phyloP scores from a whole-genome alignment of 2,888 invertebrate genomes.

The Encarsia formosa region DNA sequence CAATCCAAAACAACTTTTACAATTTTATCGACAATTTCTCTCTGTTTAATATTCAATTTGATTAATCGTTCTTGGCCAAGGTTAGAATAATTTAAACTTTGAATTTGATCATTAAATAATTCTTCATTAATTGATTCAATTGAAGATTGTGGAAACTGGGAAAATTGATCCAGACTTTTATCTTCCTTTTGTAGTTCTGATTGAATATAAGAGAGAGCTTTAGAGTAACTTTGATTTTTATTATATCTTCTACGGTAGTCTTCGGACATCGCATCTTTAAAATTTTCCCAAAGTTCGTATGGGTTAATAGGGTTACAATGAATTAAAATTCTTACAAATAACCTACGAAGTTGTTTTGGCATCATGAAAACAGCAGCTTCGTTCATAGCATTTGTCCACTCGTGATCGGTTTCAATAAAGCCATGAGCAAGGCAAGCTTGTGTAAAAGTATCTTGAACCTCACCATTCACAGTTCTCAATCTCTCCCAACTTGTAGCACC shows the following conservation, averaged over 20 bases:
- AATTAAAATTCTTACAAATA: slow-evolving; percentile 35
- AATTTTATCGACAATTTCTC: slow-evolving; percentile 13
- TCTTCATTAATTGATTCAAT: too few relatives aligned
- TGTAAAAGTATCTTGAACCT: slow-evolving; percentile 24
- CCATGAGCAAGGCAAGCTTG: slow-evolving; percentile 12
- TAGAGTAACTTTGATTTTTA: background rate
- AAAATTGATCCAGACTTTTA: background rate
- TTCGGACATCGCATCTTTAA: slow-evolving; percentile 27
- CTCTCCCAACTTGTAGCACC: slow-evolving; percentile 36
- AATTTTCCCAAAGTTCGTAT: slow-evolving; percentile 24
- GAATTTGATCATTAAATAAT: too few relatives aligned
- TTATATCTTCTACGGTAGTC: slow-evolving; percentile 3
- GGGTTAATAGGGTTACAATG: slow-evolving; percentile 30
- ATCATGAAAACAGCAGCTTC: slow-evolving; percentile 6
- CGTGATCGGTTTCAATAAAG: slow-evolving; percentile 21
- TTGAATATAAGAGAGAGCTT: background rate
- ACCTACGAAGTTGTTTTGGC: slow-evolving; percentile 34
- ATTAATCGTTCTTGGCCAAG: slow-evolving; percentile 1
- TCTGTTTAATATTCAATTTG: slow-evolving; percentile 15
- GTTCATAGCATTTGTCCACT: slow-evolving; percentile 14
- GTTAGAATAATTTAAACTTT: slow-evolving; percentile 7
- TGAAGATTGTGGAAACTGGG: background rate
- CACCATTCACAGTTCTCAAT: slow-evolving; percentile 34
- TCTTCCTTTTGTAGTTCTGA: background rate
- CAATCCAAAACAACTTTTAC: background rate